A percentile compares a stretch with the other conserved stretches of the same genome.
Evolutionary conservation across 2,113 vertebrate genomes (phyloP).

Genomic region (Python bivittatus): DNA sequence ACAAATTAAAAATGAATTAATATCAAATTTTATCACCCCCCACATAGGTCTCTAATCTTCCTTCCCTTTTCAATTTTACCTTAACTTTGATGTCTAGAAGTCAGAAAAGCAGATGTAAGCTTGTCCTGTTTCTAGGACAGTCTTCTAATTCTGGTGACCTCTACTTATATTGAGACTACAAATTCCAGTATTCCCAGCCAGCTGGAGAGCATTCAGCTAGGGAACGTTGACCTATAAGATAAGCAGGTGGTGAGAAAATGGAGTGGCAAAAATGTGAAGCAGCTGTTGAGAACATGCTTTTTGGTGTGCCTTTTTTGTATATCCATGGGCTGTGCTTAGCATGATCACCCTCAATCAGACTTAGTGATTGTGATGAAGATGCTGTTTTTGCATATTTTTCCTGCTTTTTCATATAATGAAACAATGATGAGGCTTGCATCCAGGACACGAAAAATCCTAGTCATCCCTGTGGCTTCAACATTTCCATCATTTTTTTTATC

Average conservation of each 20-base stretch:
- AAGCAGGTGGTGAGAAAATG: conserved; percentile 1
- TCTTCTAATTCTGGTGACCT: neutral
- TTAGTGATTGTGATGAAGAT: neutral
- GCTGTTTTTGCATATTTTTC: neutral
- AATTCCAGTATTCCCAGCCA: neutral
- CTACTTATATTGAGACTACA: neutral
- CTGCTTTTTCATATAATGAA: neutral
- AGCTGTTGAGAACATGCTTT: neutral
- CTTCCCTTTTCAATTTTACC: neutral
- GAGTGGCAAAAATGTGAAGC: neutral
- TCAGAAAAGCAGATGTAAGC: neutral
- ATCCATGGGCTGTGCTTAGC: neutral
- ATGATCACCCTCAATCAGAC: neutral
- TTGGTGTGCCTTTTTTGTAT: neutral
- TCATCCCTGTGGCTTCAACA: neutral
- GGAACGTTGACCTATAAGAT: neutral
- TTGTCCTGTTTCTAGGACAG: neutral
- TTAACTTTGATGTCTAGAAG: neutral
- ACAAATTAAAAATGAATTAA: neutral
- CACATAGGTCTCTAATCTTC: neutral
- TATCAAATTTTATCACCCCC: neutral
- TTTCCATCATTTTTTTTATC: neutral
- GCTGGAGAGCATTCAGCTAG: neutral
- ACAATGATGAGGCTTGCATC: neutral
- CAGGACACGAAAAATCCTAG: neutral